Evolutionary conservation across 2,113 vertebrate genomes (phyloP).

Genomic region (Cottus gobio): DNA sequence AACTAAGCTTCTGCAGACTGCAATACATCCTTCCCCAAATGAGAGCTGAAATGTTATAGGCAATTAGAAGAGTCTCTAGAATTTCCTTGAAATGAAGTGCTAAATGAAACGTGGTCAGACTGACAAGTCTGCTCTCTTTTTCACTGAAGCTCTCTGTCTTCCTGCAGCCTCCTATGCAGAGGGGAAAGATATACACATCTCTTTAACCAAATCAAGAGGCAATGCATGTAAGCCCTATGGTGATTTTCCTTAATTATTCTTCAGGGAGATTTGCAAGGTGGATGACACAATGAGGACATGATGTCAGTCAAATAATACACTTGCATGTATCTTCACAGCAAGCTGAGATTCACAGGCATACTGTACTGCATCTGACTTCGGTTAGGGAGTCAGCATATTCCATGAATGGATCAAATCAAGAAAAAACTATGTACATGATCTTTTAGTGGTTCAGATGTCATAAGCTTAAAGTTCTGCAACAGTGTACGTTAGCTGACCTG

Average conservation of each 20-base stretch:
- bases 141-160: constrained; percentile 64
- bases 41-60: constrained; percentile 69
- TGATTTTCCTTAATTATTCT: constrained; percentile 73
- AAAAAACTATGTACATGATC: constrained; percentile 55
- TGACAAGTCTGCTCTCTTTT: constrained; percentile 69
- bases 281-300: constrained; percentile 74
- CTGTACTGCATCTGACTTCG: constrained; percentile 22
- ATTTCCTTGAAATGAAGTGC: constrained; percentile 75
- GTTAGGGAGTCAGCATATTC: constrained; percentile 38
- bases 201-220: constrained; percentile 70
- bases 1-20: constrained; percentile 55
- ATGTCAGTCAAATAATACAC: constrained; percentile 64
- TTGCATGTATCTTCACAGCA: constrained; percentile 10
- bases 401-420: constrained; percentile 40
- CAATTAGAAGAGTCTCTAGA: constrained; percentile 77
- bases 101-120: constrained; percentile 79
- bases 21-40: constrained; percentile 54
- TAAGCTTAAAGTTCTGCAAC: constrained; percentile 58
- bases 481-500: constrained; percentile 60
- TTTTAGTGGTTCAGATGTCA: constrained; percentile 62
- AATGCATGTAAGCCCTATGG: constrained; percentile 60
- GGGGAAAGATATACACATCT: constrained; percentile 55
- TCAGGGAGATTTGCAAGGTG: constrained; percentile 67
- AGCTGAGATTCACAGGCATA: constrained; percentile 11
- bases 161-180: constrained; percentile 37